A percentile compares a stretch with the other conserved stretches of the same genome.
Evolutionary conservation across 2,888 invertebrate genomes (phyloP).

Genomic region (Troides aeacus): DNA sequence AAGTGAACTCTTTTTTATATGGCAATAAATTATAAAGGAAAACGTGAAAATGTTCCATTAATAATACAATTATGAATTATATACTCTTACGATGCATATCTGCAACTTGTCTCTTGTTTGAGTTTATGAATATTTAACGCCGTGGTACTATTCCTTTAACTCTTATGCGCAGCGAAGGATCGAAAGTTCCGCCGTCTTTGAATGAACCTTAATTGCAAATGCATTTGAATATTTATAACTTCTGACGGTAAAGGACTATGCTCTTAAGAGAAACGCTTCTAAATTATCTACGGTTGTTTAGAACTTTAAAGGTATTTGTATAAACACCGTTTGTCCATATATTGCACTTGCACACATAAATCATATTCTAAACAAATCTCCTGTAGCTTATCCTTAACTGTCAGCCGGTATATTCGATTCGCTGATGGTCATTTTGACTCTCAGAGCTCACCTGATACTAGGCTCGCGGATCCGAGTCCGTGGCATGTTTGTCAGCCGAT

Average conservation of each 20-base stretch:
- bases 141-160: conserved; percentile 43
- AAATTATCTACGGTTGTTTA: conserved; percentile 15
- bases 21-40: background rate
- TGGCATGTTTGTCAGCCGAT: too few species aligned
- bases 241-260: conserved; percentile 28
- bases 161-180: conserved; percentile 42
- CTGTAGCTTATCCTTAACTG: background rate
- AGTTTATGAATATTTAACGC: conserved; percentile 52
- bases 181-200: conserved; percentile 26
- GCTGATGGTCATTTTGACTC: too few species aligned
- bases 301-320: background rate
- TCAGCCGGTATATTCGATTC: background rate
- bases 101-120: conserved; percentile 43
- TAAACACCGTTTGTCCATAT: background rate
- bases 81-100: conserved; percentile 43
- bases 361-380: background rate
- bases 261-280: conserved; percentile 11
- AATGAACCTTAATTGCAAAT: conserved; percentile 36
- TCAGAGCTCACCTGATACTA: too few species aligned
- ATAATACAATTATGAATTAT: conserved; percentile 1
- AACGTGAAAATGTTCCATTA: background rate
- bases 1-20: too few species aligned
- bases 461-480: too few species aligned
- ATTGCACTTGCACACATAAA: background rate
- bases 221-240: conserved; percentile 39